A percentile compares a stretch with the other conserved stretches of the same genome.
Conservation (phyloP, 1,140 invertebrate species). For the Musca vetustissima region DNA sequence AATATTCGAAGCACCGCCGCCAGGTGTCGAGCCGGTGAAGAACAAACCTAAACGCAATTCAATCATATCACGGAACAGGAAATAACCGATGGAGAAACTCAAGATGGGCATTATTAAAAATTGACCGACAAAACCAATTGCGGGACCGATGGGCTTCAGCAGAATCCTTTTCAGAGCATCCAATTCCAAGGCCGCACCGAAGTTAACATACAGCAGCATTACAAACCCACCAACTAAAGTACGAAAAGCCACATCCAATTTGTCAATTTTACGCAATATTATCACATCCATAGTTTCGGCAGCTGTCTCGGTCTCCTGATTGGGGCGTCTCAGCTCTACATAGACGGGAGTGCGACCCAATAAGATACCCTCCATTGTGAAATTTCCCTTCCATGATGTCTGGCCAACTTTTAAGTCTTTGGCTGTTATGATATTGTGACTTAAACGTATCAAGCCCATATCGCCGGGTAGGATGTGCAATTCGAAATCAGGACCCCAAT, state of each 20-base stretch:
- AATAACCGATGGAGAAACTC: conserved; percentile 71
- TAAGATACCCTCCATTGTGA: conserved; percentile 25
- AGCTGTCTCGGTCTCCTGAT: conserved; percentile 14
- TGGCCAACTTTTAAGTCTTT: background rate
- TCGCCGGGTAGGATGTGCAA: conserved; percentile 14
- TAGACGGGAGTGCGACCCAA: conserved; percentile 27
- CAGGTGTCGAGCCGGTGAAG: conserved; percentile 87
- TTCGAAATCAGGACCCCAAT: background rate
- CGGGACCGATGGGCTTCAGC: conserved; percentile 72
- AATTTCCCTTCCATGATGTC: conserved; percentile 11
- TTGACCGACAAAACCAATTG: conserved; percentile 80
- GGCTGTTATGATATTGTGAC: background rate
- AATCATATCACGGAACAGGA: conserved; percentile 70
- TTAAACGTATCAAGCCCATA: background rate
- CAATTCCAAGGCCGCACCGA: conserved; percentile 86
- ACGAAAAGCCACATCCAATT: conserved; percentile 75
- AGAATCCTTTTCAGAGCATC: conserved; percentile 68
- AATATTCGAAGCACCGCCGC: conserved; percentile 93
- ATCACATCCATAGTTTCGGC: conserved; percentile 58
- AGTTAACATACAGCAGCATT: conserved; percentile 84
- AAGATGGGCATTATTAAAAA: conserved; percentile 89
- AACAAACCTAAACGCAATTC: conserved; percentile 85
- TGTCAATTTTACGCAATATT: conserved; percentile 63
- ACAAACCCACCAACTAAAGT: conserved; percentile 74
- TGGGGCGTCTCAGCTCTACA: conserved; percentile 21